Base-by-base conservation (phyloP, 2,888 invertebrate species). In the Amorpha juglandis region DNA sequence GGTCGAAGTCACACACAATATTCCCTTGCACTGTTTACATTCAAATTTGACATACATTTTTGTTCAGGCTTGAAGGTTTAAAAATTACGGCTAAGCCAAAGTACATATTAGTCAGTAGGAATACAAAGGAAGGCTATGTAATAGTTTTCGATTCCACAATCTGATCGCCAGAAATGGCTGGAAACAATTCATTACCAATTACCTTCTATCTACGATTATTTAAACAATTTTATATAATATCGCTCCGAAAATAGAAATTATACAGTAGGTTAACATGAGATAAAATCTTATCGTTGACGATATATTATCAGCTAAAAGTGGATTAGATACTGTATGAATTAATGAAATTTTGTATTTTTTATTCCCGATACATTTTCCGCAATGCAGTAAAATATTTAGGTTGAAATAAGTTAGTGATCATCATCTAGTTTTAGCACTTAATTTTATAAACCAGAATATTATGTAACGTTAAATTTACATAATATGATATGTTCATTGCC, bases 1-100 rank as follows among this genome's bases (percentile, higher is more conserved):
- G 67, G 72, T 67, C 78, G 69, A 71, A 72, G 69, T 73, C 75
- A 70, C 73, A n/a, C 27, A 27, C 27, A 74, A 79, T 81, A 78
- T 81, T 75, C 21, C 19, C 58, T 42, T 58, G 58, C 58, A 58
- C 38, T 38, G 58, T 42, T 58, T 42, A 81, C 76, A 73, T 75
- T 71, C 19, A 50, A 50, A 19, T 19, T 6, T 45, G 14, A 14
- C 27, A 27, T 3, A 14, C 45, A 45, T 12, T 42, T 9, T 42
- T 42, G 9, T 38, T 38, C 38, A 38, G 38, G 38, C 38, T 38
- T 38, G 38, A 38, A 38, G 7, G 7, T 38, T 38, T 38, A 9
- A 6, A 38, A 38, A 38, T 45, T 45, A 45, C 14, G 27, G 27
- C 27, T 27, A 27, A 27, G n/a, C n/a, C n/a, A n/a, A 27, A 27